Evolutionary conservation across 2,113 vertebrate species (phyloP).

Genomic region (Tonatia bakeri): DNA sequence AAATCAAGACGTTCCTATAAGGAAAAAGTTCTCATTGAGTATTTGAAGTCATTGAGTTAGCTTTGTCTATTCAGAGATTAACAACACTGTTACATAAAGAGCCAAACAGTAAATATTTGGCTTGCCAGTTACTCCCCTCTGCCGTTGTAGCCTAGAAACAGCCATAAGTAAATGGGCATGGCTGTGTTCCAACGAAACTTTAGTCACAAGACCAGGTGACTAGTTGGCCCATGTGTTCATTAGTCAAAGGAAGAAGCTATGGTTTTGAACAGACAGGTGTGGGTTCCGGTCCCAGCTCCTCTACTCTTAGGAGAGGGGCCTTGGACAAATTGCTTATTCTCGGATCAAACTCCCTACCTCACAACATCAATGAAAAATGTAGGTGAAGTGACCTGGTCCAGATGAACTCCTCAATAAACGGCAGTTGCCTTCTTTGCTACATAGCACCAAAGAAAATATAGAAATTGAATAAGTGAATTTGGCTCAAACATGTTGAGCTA

Average conservation of each 20-base stretch:
- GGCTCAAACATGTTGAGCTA: background rate
- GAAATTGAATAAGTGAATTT: conserved; percentile 5
- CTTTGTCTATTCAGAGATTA: background rate
- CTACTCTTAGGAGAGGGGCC: background rate
- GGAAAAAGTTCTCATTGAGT: background rate
- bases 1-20: background rate
- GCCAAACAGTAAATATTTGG: background rate
- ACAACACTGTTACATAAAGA: background rate
- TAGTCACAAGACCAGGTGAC: background rate
- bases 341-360: background rate
- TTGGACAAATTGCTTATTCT: background rate
- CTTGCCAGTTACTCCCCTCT: background rate
- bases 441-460: background rate
- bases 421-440: background rate
- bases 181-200: background rate
- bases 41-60: background rate
- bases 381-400: background rate
- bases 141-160: background rate
- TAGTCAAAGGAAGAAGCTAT: background rate
- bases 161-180: background rate
- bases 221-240: background rate
- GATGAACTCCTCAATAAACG: background rate
- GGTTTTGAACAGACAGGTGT: background rate
- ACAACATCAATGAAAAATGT: background rate
- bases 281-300: background rate